These are phyloP conservation scores for Orchesella cincta DNA, from an alignment of 1,140 invertebrate genomes.

Conservation along the genomic window DNA sequence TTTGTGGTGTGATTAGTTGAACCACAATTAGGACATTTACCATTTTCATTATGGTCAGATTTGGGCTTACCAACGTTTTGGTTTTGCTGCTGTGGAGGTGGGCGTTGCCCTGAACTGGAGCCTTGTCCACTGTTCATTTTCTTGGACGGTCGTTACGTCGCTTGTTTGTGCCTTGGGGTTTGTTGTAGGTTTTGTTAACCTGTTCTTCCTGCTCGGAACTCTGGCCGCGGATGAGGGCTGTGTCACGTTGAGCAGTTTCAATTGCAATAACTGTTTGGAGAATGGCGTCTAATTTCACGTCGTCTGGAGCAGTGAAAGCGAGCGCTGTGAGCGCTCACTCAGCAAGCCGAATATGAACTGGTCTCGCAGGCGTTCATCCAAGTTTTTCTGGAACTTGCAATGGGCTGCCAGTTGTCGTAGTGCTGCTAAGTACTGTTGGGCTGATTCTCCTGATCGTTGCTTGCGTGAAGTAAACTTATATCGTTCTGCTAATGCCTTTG, in stretches of 20 bases:
- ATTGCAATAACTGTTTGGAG: neutral
- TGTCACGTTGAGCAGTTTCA: neutral
- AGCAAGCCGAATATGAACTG: neutral
- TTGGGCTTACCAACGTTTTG: too few relatives aligned
- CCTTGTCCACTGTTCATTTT: too few relatives aligned
- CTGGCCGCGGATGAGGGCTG: neutral
- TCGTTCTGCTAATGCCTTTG: neutral
- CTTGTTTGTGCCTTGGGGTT: too few relatives aligned
- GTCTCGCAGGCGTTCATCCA: neutral
- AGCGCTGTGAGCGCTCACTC: neutral
- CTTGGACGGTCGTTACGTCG: too few relatives aligned
- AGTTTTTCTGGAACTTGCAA: neutral
- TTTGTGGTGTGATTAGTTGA: neutral
- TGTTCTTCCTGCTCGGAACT: neutral
- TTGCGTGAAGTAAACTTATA: too few relatives aligned
- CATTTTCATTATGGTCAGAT: too few relatives aligned
- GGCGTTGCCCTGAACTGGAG: too few relatives aligned
- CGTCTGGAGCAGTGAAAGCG: neutral
- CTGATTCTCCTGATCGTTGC: neutral
- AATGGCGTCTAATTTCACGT: neutral
- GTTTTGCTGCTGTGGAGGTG: too few relatives aligned
- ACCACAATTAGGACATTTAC: neutral
- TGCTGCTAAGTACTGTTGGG: neutral
- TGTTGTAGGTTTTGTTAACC: neutral
- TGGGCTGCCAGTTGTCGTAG: neutral